These are phyloP conservation scores for Goniozus legneri DNA, from an alignment of 1,140 invertebrate genomes.

Conservation along the genomic window DNA sequence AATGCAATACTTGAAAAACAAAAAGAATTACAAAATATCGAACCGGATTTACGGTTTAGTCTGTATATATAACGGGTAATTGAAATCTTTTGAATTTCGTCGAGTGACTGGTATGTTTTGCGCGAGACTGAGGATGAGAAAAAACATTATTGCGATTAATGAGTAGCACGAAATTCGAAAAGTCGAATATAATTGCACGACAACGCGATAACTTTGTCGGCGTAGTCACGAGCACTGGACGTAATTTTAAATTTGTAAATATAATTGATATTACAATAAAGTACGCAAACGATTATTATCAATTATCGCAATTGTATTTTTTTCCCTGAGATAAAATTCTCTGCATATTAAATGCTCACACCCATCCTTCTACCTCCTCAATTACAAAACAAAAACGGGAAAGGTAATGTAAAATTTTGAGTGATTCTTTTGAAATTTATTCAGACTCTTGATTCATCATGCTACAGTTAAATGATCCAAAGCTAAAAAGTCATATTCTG, in stretches of 20 bases:
- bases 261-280: conserved; percentile 50
- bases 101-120: conserved; percentile 13
- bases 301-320: conserved; percentile 4
- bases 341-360: background rate
- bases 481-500: too few relatives aligned
- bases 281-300: conserved; percentile 34
- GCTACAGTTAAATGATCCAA: too few relatives aligned
- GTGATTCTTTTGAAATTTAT: too few relatives aligned
- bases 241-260: conserved; percentile 49
- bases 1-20: too few relatives aligned
- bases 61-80: conserved; percentile 26
- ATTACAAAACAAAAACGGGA: too few relatives aligned
- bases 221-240: conserved; percentile 26
- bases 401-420: too few relatives aligned
- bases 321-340: too few relatives aligned
- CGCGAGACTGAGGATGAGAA: conserved; percentile 3
- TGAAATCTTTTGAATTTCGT: conserved; percentile 21
- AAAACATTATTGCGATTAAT: conserved; percentile 6
- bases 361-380: background rate
- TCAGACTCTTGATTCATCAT: too few relatives aligned
- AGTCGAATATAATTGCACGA: conserved; percentile 10
- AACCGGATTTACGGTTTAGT: conserved; percentile 12
- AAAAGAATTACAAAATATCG: too few relatives aligned
- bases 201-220: conserved; percentile 15
- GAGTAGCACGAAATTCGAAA: conserved; percentile 2